Evolutionary conservation across 2,113 vertebrate genomes (phyloP).

Genomic region (Engraulis encrasicolus): DNA sequence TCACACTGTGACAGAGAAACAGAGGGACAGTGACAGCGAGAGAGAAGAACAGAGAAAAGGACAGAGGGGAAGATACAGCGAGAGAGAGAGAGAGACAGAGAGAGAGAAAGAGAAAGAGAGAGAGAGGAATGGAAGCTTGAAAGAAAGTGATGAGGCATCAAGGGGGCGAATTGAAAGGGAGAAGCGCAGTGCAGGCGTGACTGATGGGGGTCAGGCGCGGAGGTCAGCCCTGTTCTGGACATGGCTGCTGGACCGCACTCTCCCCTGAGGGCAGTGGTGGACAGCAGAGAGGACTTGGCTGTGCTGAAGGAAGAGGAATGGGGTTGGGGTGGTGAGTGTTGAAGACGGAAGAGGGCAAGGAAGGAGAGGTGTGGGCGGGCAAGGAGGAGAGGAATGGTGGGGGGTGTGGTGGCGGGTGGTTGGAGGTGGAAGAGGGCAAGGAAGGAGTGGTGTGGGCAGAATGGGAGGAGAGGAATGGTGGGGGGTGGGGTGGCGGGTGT

Average conservation of each 20-base stretch:
- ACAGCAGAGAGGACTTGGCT: neutral
- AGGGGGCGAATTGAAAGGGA: neutral
- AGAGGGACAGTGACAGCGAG: neutral
- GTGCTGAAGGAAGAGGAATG: neutral
- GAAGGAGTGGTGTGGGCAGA: too few relatives aligned
- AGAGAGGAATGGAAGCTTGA: neutral
- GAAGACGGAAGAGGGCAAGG: neutral
- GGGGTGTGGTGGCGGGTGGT: too few relatives aligned
- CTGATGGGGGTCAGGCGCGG: neutral
- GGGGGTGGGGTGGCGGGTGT: too few relatives aligned
- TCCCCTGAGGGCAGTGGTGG: slow-evolving; percentile 11
- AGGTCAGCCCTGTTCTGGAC: neutral
- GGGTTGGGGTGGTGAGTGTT: too few relatives aligned
- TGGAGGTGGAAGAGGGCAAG: too few relatives aligned
- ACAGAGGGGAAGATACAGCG: neutral
- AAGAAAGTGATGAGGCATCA: neutral
- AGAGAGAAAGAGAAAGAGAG: neutral
- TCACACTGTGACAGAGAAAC: neutral
- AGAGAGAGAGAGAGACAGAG: neutral
- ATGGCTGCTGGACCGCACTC: neutral
- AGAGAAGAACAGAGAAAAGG: neutral
- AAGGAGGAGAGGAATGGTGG: too few relatives aligned
- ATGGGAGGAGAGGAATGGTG: too few relatives aligned
- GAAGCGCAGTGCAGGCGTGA: neutral
- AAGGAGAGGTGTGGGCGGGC: neutral